Base-by-base conservation (phyloP, 2,797 vertebrate genomes). In the Glyptemys insculpta region DNA sequence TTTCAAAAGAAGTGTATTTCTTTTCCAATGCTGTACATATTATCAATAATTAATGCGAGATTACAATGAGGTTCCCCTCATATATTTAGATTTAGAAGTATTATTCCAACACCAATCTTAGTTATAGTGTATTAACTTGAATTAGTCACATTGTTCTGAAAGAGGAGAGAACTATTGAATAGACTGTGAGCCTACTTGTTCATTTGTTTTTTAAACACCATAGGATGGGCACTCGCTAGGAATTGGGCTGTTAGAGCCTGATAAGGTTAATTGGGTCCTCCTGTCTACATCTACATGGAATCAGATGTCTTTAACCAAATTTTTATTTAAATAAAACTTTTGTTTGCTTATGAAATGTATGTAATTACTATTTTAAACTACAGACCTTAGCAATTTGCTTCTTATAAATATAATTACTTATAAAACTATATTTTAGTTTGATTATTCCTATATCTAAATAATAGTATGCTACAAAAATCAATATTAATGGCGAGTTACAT, bases 21-120 rank as follows among this genome's bases (percentile, higher is more conserved):
- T 91, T 79, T 91, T 47, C 44, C 92, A n/a, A 1, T 1, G 21
- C 6, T 91, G 47, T 93, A 94, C 54, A 93, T 93, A 93, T 79
- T 50, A 94, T 3, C 6, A 83, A 14, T 0, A 92, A 57, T 54
- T 81, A 57, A 10, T 8, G 41, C 76, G 50, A 56, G 78, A 88
- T 78, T 93, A 90, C 54, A 88, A 2, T 65, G 47, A 94, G 41
- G 12, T 49, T 68, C 41, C 34, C 21, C 6, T 85, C 34, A 47
- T 81, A 89, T 86, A 19, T 86, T 90, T 87, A 82, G 54, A n/a
- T 91, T 89, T 87, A 87, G 80, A 85, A 8, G 90, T 86, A 89
- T 81, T 87, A 82, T 53, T 91, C 47, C 56, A 87, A 44, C 11
- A 82, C 8, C 29, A 79, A 54, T 84, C 57, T 80, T 90, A 65